A percentile compares a stretch with the other conserved stretches of the same genome.
Evolutionary conservation across 2,113 vertebrate species (phyloP).

Genomic region (Galeopterus variegatus): DNA sequence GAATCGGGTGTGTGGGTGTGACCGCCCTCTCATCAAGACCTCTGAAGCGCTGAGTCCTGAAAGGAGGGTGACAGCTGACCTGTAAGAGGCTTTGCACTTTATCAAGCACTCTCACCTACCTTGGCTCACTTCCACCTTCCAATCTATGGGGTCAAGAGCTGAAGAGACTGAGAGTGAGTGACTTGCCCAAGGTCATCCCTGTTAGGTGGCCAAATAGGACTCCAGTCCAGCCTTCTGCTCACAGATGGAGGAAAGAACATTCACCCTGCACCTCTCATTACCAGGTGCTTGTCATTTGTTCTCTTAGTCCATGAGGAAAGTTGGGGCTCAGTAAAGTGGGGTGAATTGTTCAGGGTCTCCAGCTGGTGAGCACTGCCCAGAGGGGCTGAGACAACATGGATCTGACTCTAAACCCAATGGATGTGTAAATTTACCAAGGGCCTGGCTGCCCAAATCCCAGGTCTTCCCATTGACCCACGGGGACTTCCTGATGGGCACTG

Average conservation of each 20-base stretch:
- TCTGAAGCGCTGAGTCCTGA: background rate
- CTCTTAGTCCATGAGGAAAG: background rate
- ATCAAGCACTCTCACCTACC: background rate
- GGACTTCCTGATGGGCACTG: background rate
- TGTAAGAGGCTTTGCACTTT: background rate
- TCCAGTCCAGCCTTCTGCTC: background rate
- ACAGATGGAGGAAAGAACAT: background rate
- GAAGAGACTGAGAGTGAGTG: too few species aligned
- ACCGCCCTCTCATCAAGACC: slow-evolving; percentile 52
- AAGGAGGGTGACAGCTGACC: slow-evolving; percentile 42
- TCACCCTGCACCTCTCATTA: background rate
- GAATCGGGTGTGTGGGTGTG: slow-evolving; percentile 74
- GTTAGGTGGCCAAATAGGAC: background rate
- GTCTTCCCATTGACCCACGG: background rate
- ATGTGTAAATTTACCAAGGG: background rate
- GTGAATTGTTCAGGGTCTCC: background rate
- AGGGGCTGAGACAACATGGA: background rate
- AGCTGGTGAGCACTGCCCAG: background rate
- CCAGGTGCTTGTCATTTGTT: background rate
- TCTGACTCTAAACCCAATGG: background rate
- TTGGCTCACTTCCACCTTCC: background rate
- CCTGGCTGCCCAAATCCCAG: background rate
- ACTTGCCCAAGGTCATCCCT: background rate
- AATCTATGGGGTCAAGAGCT: background rate
- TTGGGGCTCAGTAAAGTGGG: background rate